A percentile compares a stretch with the other conserved stretches of the same genome.
Evolutionary conservation across 2,888 invertebrate genomes (phyloP).

Genomic region (Ectemnius continuus): DNA sequence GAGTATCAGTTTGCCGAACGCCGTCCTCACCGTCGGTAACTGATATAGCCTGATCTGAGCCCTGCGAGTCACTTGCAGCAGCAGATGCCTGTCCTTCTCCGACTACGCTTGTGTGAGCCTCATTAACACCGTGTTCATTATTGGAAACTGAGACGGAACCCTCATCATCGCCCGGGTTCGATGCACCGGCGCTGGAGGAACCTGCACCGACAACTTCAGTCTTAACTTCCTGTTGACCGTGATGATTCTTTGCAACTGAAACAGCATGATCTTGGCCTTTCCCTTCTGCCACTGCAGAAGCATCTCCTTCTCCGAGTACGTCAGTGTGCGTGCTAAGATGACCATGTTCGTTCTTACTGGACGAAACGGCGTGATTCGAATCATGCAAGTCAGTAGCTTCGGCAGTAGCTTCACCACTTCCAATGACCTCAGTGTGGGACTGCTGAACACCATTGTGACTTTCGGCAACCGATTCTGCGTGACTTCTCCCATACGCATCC

Average conservation of each 20-base stretch:
- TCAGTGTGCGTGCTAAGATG: not conserved
- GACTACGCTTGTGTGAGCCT: not conserved
- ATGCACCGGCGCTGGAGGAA: not conserved
- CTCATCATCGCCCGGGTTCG: not conserved
- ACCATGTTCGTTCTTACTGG: not conserved
- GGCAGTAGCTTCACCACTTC: not conserved
- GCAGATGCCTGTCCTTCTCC: slow-evolving; percentile 1
- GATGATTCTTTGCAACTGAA: not conserved
- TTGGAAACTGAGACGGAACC: not conserved
- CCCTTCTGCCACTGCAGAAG: not conserved
- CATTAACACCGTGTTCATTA: not conserved
- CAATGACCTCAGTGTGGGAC: not conserved
- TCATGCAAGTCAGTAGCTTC: not conserved
- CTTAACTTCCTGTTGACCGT: not conserved
- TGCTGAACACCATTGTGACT: not conserved
- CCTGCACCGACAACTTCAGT: not conserved
- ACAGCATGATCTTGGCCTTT: not conserved
- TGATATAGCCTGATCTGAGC: not conserved
- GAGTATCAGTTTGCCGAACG: not conserved
- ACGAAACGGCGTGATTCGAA: not conserved
- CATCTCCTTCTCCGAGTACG: not conserved
- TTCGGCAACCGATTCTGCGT: not conserved
- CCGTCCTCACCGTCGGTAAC: not conserved
- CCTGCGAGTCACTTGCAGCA: not conserved
- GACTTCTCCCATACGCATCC: too few relatives aligned